Evolutionary conservation across 2,797 vertebrate genomes (phyloP).

Genomic region (Phrynocephalus vlangalii): DNA sequence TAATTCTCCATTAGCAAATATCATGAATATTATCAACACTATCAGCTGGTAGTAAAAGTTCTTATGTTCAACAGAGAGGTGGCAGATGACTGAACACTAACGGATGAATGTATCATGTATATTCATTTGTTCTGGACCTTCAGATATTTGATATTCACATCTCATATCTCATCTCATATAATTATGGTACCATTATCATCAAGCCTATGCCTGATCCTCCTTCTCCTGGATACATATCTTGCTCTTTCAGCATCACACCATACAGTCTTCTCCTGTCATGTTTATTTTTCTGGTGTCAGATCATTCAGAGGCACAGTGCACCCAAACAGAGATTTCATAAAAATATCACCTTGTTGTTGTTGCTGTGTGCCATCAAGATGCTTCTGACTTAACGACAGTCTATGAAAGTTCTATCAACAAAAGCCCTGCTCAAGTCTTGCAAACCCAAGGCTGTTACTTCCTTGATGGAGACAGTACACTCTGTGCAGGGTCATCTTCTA

Average conservation of each 20-base stretch:
- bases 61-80: background rate
- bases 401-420: too few relatives aligned
- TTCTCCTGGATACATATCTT: background rate
- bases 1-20: background rate
- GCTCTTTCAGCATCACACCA: background rate
- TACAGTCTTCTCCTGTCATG: background rate
- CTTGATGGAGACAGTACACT: too few relatives aligned
- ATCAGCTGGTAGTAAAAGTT: background rate
- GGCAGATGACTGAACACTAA: background rate
- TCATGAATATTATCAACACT: background rate
- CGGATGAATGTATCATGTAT: background rate
- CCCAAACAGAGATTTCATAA: background rate
- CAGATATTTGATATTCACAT: background rate
- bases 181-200: background rate
- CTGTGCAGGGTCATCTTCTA: too few relatives aligned
- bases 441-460: too few relatives aligned
- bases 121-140: background rate
- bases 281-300: background rate
- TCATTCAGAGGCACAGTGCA: background rate
- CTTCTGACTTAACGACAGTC: too few relatives aligned
- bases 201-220: background rate
- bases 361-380: too few relatives aligned
- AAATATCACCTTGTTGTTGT: background rate
- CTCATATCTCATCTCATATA: background rate
- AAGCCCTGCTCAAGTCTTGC: too few relatives aligned